These are phyloP conservation scores for Stenichneumon culpator DNA, from an alignment of 2,888 invertebrate species.

Conservation along the genomic window DNA sequence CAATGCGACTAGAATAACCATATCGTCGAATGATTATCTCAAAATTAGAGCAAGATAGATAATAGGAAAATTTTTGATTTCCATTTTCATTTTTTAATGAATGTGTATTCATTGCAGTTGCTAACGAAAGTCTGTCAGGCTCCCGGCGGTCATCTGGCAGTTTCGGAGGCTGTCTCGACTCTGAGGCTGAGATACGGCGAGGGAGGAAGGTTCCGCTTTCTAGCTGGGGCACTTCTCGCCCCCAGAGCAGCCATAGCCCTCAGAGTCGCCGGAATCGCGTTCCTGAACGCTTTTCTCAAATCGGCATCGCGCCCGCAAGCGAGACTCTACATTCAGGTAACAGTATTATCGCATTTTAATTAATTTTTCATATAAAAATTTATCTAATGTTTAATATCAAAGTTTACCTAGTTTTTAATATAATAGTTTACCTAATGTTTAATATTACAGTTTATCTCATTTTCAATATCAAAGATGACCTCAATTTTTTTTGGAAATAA, in stretches of 20 bases:
- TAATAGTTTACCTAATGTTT: neutral
- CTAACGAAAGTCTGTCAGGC: conserved; percentile 94
- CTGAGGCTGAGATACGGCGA: conserved; percentile 95
- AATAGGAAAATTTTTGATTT: neutral
- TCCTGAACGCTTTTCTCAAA: conserved; percentile 93
- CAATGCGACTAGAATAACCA: too few relatives aligned
- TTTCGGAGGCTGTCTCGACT: conserved; percentile 96
- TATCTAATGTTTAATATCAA: too few relatives aligned
- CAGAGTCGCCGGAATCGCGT: conserved; percentile 92
- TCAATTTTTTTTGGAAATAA: too few relatives aligned
- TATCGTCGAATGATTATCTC: too few relatives aligned
- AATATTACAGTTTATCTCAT: too few relatives aligned
- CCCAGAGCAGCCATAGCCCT: conserved; percentile 89
- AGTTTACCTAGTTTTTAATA: too few relatives aligned
- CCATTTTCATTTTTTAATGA: neutral
- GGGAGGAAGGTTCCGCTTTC: conserved; percentile 95
- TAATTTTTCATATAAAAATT: neutral
- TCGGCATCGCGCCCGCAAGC: conserved; percentile 92
- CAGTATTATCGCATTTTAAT: neutral
- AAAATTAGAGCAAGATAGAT: neutral
- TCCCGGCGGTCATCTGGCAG: conserved; percentile 92
- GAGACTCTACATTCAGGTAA: conserved; percentile 92
- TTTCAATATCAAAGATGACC: too few relatives aligned
- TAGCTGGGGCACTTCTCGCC: conserved; percentile 95
- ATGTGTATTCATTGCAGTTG: conserved; percentile 87